Evolutionary conservation across 2,888 invertebrate genomes (phyloP), one percentile per base, ranked within the genome.

Genomic region (Tiphia femorata): DNA sequence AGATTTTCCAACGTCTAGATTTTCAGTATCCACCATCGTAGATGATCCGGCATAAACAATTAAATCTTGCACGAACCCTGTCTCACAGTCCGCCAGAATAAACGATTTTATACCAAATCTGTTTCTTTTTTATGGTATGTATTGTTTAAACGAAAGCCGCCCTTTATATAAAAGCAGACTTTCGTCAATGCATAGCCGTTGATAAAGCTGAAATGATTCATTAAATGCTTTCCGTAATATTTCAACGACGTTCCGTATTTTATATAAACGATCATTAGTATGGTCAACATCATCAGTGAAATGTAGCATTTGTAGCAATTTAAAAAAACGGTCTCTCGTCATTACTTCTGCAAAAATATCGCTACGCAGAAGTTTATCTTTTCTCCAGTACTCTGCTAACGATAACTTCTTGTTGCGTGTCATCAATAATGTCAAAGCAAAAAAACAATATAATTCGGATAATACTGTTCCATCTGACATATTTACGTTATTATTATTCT

Each of bases 311-410:
- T 35, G 20, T 46, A 38, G 38, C 12, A 46, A 40, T 52, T 38
- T 46, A 10, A 52, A 52, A 38, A 46, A 52, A 1, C 46, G 40
- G 19, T 52, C 46, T 40, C 46, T 52, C 10, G 46, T 30, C 46
- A 52, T 52, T 25, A 52, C 10, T 46, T 46, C 42, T 33, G 30
- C 27, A 10, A 44, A 50, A 37, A 50, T 25, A 8, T 25, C 25
- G 8, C 25, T n/a, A n/a, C n/a, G n/a, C n/a, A n/a, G n/a, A n/a
- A n/a, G n/a, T 37, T 27, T 37, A 19, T 52, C 52, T 52, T 29
- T 52, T 23, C 23, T 47, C 35, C 52, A 47, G 47, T 53, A 53
- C 40, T 53, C 52, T 17, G n/a, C 37, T 43, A 51, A 51, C 6
- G 43, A 21, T 23, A 51, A 43, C 27, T 50, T 42, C 25, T 50